phyloP scores from a whole-genome alignment of 2,888 invertebrate genomes.

The Trichopria drosophilae region DNA sequence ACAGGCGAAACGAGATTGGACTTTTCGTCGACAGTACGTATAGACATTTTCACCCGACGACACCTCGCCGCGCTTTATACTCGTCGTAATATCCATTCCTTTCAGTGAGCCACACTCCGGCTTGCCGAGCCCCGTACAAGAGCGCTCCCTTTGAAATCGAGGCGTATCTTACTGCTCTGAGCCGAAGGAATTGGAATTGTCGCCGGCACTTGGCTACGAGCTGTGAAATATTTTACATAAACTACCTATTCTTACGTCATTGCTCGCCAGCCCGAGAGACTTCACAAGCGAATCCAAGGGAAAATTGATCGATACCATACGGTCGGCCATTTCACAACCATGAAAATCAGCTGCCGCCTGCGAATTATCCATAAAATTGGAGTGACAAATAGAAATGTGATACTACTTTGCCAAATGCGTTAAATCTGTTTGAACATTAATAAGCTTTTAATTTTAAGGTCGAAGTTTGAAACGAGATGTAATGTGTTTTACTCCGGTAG shows the following conservation, averaged over 20 bases:
- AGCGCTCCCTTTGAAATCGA: background rate
- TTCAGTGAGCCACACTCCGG: no score
- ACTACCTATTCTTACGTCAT: conserved; percentile 13
- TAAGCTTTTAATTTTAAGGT: no score
- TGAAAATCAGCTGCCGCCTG: no score
- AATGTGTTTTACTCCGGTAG: no score
- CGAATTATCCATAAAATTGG: no score
- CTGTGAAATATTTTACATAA: conserved; percentile 25
- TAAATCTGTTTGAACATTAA: no score
- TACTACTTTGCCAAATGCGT: no score
- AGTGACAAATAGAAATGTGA: no score
- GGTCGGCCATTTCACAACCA: no score
- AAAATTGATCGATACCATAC: conserved; percentile 19
- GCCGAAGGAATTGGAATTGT: conserved; percentile 18
- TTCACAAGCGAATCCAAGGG: background rate
- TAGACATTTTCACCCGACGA: conserved; percentile 14
- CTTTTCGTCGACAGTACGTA: background rate
- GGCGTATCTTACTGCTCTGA: conserved; percentile 3
- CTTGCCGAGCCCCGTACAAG: no score
- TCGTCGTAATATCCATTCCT: conserved; percentile 18
- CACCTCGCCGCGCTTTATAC: conserved; percentile 9
- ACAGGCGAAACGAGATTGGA: no score
- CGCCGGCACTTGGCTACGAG: conserved; percentile 8
- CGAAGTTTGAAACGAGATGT: no score
- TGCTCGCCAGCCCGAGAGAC: background rate